Base-by-base conservation (phyloP, 2,113 vertebrate genomes). In the Ornithorhynchus anatinus region DNA sequence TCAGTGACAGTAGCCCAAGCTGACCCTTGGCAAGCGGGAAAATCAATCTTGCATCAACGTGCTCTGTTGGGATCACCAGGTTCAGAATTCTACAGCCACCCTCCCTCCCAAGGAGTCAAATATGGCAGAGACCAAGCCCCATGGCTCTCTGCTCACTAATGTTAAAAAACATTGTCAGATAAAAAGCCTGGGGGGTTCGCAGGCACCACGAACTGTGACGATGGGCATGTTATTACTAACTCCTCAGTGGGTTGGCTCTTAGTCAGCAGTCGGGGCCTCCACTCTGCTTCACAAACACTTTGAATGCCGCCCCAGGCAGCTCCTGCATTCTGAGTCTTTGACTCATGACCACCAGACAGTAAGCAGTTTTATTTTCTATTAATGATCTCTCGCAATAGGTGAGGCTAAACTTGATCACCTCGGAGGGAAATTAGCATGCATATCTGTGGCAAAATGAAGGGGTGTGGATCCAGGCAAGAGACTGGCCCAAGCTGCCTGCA, bases 231-330 rank as follows among this genome's bases (percentile, higher is more conserved):
- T 92, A 87, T 88, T 92, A 90, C 89, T 89, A 83, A 82, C 61
- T 92, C 93, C 94, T 91, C 92, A 92, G 79, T 65, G 48, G 86
- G 78, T 65, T 76, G 78, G 74, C 87, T 89, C 81, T 93, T 83
- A 91, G 84, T 95, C 93, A 94, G 87, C 89, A 89, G 89, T 80
- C 74, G 86, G 33, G 53, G 80, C 77, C 74, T 77, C 72, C 75
- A 61, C 87, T 89, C 58, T 0, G 59, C 87, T 89, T 82, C 89
- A 92, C 72, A 91, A 33, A 47, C 69, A 84, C 66, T 59, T 59
- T 88, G 66, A 83, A 15, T 61, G 23, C 53, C 72, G 56, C 1
- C 3, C 59, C 69, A 78, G 37, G 77, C 57, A 67, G 68, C 72
- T 51, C 72, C 32, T 19, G 60, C 75, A 72, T 43, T n/a, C n/a